Evolutionary conservation across 1,140 invertebrate genomes (phyloP), one percentile per base, ranked within the genome.

Genomic region (Brevipalpus yothersi): DNA sequence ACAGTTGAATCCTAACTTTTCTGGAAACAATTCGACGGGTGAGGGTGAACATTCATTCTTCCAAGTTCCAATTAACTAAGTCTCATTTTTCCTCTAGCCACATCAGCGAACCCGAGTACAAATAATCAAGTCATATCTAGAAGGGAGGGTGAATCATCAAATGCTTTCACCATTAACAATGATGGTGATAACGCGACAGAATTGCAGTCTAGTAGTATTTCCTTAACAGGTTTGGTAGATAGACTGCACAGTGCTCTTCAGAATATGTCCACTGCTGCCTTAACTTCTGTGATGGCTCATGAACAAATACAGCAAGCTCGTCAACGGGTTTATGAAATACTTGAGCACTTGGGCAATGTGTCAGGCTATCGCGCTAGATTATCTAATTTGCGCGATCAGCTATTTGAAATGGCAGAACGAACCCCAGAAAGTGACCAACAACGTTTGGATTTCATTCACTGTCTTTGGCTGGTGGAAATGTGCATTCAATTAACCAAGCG

Each of bases 381-480:
- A 21, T 41, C 60, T 8, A 56, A 61, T 51, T 40, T 61, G 15
- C 60, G 60, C 12, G 60, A 61, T 40, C 54, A 61, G 39, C 47
- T 58, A 45, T 58, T 59, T 21, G 56, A 58, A 59, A 42, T 55
- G 17, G 56, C 60, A 13, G 60, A 58, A 47, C 39, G 54, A 45
- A 58, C 47, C 17, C 42, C 40, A 51, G 60, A 61, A n/a, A 39
- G 17, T 23, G 23, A 17, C 8, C 17, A n/a, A 43, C 60, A 57
- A 10, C n/a, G 55, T 17, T 51, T n/a, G 21, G 60, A 61, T 58
- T 42, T 61, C 41, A 40, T 55, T 17, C 56, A 61, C 49, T 61
- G 60, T 40, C 49, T 61, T n/a, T 61, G 60, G 54, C 47, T 61
- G 19, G 60, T 58, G 45, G 60, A 55, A 49, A 41, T 58, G 39